phyloP scores from a whole-genome alignment of 2,113 vertebrate species.

The Phaethon lepturus region DNA sequence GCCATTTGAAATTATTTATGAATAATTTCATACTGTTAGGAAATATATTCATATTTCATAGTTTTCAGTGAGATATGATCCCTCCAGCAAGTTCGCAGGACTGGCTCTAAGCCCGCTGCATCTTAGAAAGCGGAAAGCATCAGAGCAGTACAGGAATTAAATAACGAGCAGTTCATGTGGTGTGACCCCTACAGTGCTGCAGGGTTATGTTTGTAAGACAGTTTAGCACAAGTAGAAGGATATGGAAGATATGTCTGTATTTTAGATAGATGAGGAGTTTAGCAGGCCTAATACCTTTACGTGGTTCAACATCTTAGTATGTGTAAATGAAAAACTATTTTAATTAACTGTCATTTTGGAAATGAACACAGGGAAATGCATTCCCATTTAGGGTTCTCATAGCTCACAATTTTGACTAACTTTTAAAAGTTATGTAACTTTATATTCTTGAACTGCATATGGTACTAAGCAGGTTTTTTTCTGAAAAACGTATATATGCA shows the following conservation, averaged over 20 bases:
- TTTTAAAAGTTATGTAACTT: neutral
- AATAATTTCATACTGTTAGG: too few species aligned
- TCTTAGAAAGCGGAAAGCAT: constrained; percentile 8
- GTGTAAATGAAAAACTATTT: neutral
- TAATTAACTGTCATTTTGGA: neutral
- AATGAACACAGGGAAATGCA: neutral
- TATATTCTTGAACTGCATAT: neutral
- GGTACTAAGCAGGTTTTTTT: neutral
- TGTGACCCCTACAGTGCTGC: neutral
- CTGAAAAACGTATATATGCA: neutral
- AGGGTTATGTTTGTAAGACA: neutral
- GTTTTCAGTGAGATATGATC: neutral
- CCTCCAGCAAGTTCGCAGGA: neutral
- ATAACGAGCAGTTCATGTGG: neutral
- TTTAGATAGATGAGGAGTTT: neutral
- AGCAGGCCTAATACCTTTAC: neutral
- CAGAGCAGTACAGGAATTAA: neutral
- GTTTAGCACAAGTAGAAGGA: neutral
- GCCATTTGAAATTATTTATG: neutral
- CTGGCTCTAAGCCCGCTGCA: neutral
- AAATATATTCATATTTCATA: too few species aligned
- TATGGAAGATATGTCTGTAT: neutral
- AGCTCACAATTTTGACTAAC: neutral
- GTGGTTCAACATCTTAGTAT: neutral
- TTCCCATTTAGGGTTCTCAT: neutral